phyloP scores from a whole-genome alignment of 2,888 invertebrate species.

The Monopis laevigella region DNA sequence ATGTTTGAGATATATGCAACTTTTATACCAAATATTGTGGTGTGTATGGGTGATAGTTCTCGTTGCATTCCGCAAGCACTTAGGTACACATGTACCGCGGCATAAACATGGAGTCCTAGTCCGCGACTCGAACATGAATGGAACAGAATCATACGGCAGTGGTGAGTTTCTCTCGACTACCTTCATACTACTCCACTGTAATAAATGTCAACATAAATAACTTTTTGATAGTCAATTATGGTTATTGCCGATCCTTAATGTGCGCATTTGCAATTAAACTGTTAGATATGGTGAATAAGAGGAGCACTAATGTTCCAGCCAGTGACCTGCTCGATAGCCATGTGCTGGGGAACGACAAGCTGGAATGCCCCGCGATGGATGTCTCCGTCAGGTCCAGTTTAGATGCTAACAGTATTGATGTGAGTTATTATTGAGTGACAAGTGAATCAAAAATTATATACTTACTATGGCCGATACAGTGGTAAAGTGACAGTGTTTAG shows the following conservation, averaged over 20 bases:
- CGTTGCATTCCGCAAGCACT: too few species aligned
- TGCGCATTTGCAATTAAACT: constrained; percentile 40
- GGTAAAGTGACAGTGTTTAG: neutral
- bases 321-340: constrained; percentile 62
- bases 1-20: too few species aligned
- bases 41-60: too few species aligned
- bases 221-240: too few species aligned
- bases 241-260: constrained; percentile 45
- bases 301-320: constrained; percentile 32
- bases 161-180: constrained; percentile 44
- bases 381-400: constrained; percentile 52
- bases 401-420: constrained; percentile 58
- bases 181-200: too few species aligned
- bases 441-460: too few species aligned
- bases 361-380: constrained; percentile 46
- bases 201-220: too few species aligned
- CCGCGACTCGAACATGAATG: constrained; percentile 45
- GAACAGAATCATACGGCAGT: constrained; percentile 52
- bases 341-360: constrained; percentile 54
- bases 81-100: too few species aligned
- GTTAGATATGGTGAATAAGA: constrained; percentile 56
- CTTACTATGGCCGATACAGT: constrained; percentile 4
- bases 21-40: too few species aligned
- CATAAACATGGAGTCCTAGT: too few species aligned
- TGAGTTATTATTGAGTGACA: constrained; percentile 33